Percentiles rank a stretch among this genome's conserved stretches.
phyloP scores from a whole-genome alignment of 2,797 vertebrate genomes.

The Alcedo atthis region DNA sequence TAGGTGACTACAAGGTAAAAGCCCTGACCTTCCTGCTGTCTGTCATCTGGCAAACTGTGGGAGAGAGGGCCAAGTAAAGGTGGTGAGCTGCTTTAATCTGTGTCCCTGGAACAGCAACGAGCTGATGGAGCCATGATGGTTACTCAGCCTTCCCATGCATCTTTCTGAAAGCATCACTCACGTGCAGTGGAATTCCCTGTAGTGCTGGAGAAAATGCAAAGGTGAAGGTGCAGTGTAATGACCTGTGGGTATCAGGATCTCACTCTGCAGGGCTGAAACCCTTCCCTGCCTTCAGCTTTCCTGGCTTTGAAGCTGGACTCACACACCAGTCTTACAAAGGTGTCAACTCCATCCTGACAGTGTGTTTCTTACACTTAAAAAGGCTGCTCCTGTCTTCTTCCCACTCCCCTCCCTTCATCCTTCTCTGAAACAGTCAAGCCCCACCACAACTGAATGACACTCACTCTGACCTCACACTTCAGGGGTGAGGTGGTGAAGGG shows the following conservation, averaged over 20 bases:
- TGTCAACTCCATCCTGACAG: background rate
- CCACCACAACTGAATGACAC: background rate
- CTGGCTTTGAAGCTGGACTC: background rate
- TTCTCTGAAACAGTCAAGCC: background rate
- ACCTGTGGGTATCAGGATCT: background rate
- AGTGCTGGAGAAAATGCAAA: background rate
- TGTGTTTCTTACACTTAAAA: background rate
- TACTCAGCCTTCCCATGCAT: background rate
- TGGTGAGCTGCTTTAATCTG: background rate
- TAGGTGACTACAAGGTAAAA: background rate
- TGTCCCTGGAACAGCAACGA: background rate
- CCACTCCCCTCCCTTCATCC: background rate
- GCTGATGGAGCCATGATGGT: background rate
- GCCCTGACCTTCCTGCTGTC: background rate
- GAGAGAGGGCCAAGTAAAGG: background rate
- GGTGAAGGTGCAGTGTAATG: background rate
- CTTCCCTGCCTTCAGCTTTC: background rate
- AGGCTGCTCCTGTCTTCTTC: background rate
- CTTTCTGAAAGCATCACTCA: background rate
- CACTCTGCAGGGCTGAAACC: background rate
- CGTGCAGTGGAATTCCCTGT: background rate
- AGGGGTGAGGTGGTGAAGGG: background rate
- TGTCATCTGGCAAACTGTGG: background rate
- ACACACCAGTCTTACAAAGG: fast-evolving
- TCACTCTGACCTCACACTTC: fast-evolving